Conservation (phyloP, 2,113 vertebrate genomes). For the Raphicerus campestris region DNA sequence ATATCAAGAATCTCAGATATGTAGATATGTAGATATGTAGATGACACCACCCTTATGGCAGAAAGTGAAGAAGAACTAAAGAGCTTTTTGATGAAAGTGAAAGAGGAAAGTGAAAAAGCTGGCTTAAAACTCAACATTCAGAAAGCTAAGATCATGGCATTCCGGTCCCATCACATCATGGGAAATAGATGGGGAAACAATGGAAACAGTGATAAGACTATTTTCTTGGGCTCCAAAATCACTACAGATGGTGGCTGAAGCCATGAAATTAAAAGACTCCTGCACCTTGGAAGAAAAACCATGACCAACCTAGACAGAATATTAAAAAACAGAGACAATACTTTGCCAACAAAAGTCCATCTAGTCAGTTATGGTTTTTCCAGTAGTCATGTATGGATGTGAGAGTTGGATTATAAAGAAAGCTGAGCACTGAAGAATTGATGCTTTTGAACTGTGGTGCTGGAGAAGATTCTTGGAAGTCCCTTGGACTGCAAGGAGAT, state of each 20-base stretch:
- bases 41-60: background rate
- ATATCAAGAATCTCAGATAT: background rate
- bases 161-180: background rate
- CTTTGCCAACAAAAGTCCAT: background rate
- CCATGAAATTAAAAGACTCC: background rate
- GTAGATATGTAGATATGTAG: no score
- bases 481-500: background rate
- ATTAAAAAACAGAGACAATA: background rate
- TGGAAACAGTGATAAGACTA: background rate
- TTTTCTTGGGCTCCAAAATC: background rate
- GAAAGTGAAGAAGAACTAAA: background rate
- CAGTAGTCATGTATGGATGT: background rate
- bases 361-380: background rate
- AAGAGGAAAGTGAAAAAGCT: background rate
- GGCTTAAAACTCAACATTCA: background rate
- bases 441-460: background rate
- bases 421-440: accelerated
- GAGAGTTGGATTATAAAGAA: background rate
- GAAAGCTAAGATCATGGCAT: background rate
- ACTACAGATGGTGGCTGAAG: background rate
- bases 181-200: background rate
- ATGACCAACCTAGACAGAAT: background rate
- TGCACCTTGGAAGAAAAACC: background rate
- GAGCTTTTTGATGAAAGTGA: background rate
- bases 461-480: background rate